A percentile compares a stretch with the other conserved stretches of the same genome.
phyloP scores from a whole-genome alignment of 2,797 vertebrate genomes.

The Ctenopoma kingsleyae region DNA sequence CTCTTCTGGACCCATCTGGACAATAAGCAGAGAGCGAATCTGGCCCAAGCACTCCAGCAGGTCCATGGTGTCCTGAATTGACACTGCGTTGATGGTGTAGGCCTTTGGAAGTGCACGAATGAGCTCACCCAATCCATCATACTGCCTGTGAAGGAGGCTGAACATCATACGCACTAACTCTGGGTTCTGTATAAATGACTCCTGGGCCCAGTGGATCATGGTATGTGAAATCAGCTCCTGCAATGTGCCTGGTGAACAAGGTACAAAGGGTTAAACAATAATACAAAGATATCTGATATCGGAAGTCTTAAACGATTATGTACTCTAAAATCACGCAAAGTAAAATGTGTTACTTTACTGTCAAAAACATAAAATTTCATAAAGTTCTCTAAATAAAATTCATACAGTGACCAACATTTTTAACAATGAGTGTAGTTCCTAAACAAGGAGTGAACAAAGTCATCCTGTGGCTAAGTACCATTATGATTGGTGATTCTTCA shows the following conservation, averaged over 20 bases:
- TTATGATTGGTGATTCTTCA: not conserved
- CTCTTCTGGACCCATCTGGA: constrained; percentile 98
- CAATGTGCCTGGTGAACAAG: constrained; percentile 84
- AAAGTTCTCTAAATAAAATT: not conserved
- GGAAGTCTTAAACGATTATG: not conserved
- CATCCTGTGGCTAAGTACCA: no score
- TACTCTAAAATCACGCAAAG: not conserved
- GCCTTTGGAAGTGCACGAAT: constrained; percentile 93
- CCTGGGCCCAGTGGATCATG: constrained; percentile 96
- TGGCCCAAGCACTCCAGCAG: constrained; percentile 94
- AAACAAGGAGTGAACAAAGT: no score
- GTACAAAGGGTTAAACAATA: not conserved
- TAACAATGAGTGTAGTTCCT: not conserved
- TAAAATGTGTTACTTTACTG: not conserved
- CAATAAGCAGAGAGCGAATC: constrained; percentile 95
- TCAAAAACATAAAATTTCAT: not conserved
- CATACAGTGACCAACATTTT: not conserved
- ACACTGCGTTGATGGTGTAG: constrained; percentile 92
- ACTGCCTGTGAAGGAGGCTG: constrained; percentile 94
- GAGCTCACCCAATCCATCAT: constrained; percentile 92
- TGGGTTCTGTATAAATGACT: constrained; percentile 95
- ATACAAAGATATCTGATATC: not conserved
- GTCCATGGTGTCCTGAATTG: constrained; percentile 92
- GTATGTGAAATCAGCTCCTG: constrained; percentile 96
- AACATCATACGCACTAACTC: constrained; percentile 97